Conservation (phyloP, 2,797 vertebrate genomes). For the Rhodeus uyekii region DNA sequence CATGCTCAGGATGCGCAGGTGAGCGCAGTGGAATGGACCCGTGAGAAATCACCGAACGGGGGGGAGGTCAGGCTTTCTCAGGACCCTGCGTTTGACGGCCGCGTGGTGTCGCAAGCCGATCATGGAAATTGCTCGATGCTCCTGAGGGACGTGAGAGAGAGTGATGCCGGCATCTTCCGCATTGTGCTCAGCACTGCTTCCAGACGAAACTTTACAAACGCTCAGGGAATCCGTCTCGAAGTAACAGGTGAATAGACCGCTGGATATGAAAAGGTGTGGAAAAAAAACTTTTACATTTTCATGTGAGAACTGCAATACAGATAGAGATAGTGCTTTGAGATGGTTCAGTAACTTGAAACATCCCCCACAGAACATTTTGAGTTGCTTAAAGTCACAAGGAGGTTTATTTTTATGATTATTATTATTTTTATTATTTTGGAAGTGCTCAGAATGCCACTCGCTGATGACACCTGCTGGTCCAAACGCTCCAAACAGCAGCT, state of each 20-base stretch:
- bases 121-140: conserved; percentile 42
- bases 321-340: no score
- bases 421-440: no score
- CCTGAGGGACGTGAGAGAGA: background rate
- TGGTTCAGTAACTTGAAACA: no score
- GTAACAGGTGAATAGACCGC: conserved; percentile 43
- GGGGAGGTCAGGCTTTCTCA: background rate
- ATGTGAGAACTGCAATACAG: no score
- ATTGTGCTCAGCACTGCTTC: conserved; percentile 13
- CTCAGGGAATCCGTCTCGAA: conserved; percentile 13
- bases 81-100: background rate
- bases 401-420: no score
- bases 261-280: background rate
- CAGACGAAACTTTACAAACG: background rate
- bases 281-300: background rate
- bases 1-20: background rate
- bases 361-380: no score
- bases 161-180: conserved; percentile 8
- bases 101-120: background rate
- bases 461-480: no score
- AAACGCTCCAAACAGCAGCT: no score
- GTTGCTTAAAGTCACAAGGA: no score
- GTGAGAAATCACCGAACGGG: background rate
- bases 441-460: no score
- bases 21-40: background rate